Conservation (phyloP, 2,113 vertebrate species). For the Tricholaema leucomelas region DNA sequence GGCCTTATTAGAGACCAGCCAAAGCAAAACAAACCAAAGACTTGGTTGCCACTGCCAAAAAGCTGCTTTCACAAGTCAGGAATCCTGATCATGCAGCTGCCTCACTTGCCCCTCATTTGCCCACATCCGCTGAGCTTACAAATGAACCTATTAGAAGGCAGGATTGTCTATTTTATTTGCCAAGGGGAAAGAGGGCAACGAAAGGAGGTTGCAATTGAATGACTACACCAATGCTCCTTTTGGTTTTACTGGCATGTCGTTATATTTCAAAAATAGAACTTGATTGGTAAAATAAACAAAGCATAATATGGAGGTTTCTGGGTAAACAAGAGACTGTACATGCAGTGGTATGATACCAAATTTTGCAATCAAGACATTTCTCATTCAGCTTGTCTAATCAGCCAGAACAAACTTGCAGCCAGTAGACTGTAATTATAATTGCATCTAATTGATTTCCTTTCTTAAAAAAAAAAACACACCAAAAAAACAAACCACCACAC, state of each 20-base stretch:
- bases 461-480: no score
- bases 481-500: no score
- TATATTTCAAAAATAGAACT: slow-evolving; percentile 56
- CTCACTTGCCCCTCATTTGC: slow-evolving; percentile 52
- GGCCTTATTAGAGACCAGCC: slow-evolving; percentile 45
- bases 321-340: slow-evolving; percentile 16
- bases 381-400: slow-evolving; percentile 43
- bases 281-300: slow-evolving; percentile 44
- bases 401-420: slow-evolving; percentile 7
- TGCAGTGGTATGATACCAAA: neutral
- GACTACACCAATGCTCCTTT: slow-evolving; percentile 1
- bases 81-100: slow-evolving; percentile 60
- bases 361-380: slow-evolving; percentile 1
- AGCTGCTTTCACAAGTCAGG: slow-evolving; percentile 63
- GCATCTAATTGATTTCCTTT: slow-evolving; percentile 34
- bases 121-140: slow-evolving; percentile 56
- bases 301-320: slow-evolving; percentile 37
- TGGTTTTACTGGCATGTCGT: slow-evolving; percentile 28
- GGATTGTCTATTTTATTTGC: slow-evolving; percentile 31
- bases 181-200: slow-evolving; percentile 7
- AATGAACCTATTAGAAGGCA: slow-evolving; percentile 49
- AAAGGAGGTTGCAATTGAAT: slow-evolving; percentile 38
- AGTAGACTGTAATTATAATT: slow-evolving; percentile 43
- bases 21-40: slow-evolving; percentile 60
- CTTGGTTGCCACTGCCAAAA: slow-evolving; percentile 56